Evolutionary conservation across 2,888 invertebrate genomes (phyloP), one percentile per base, ranked within the genome.

Genomic region (Patella depressa): DNA sequence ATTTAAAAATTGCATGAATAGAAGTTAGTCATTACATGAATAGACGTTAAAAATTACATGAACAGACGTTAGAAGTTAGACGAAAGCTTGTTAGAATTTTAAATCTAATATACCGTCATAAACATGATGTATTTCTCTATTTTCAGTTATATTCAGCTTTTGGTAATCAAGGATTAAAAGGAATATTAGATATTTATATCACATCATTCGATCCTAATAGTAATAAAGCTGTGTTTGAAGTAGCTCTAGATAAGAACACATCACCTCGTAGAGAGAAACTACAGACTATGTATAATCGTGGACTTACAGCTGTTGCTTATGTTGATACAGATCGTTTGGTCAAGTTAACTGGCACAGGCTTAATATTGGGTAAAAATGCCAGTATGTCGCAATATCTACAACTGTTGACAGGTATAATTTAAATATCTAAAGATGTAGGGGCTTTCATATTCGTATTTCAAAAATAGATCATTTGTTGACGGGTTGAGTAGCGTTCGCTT

Each of bases 281-380:
- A 69, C 77, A 73, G 76, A 53, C 59, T 11, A 55, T 70, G 29
- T 81, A 79, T 77, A 78, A 78, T 69, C 69, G 74, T 55, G 80
- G 80, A 57, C 53, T 80, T 17, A 76, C 72, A 7, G 71, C 53
- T 19, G 53, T 59, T 54, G 74, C 76, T 14, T 73, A 78, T 69
- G 74, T 78, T n/a, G 80, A 80, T 70, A 55, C 24, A 1, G 78
- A 80, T 15, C 53, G 74, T n/a, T 53, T 80, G 71, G 72, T 76
- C 78, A 80, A 80, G 55, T 45, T 80, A 53, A 77, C 24, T 19
- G 74, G 72, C 34, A 76, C 76, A 15, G 34, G 72, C 57, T 70
- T 80, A 4, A 72, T 78, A 12, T 73, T 80, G 15, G 80, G 80
- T 54, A 45, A 69, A 69, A 80, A 80, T 69, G 78, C 72, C 57